phyloP scores from a whole-genome alignment of 2,888 invertebrate species.

The Trichacis sp. region DNA sequence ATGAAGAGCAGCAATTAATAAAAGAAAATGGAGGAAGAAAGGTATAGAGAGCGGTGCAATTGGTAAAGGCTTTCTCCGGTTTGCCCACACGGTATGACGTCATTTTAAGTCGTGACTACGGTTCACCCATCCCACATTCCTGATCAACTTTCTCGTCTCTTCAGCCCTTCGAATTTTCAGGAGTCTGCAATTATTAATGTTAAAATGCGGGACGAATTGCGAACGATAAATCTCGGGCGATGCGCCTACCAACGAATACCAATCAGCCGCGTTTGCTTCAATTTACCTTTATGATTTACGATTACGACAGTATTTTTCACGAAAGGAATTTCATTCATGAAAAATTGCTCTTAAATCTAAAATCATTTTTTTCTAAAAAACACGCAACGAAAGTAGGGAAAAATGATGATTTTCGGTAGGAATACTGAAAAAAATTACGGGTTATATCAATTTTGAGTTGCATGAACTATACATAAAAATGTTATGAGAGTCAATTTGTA shows the following conservation, averaged over 20 bases:
- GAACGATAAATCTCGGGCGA: slow-evolving; percentile 61
- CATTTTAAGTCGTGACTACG: slow-evolving; percentile 57
- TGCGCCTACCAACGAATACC: slow-evolving; percentile 57
- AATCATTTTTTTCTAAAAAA: too few relatives aligned
- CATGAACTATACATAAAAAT: too few relatives aligned
- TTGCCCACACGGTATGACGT: slow-evolving; percentile 61
- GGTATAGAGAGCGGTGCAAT: slow-evolving; percentile 34
- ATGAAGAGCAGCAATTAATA: slow-evolving; percentile 4
- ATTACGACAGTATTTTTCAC: neutral
- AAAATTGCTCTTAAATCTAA: neutral
- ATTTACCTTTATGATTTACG: neutral
- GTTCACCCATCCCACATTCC: slow-evolving; percentile 61
- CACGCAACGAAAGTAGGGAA: too few relatives aligned
- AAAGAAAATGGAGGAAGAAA: slow-evolving; percentile 4
- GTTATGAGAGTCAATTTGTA: too few relatives aligned
- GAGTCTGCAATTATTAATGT: slow-evolving; percentile 56
- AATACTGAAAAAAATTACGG: too few relatives aligned
- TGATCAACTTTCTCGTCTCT: slow-evolving; percentile 30
- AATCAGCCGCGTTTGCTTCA: slow-evolving; percentile 56
- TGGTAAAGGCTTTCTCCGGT: slow-evolving; percentile 44
- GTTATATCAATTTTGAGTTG: too few relatives aligned
- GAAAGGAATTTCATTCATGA: neutral
- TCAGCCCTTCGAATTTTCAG: slow-evolving; percentile 25
- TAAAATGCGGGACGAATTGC: slow-evolving; percentile 59
- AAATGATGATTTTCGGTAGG: too few relatives aligned